Evolutionary conservation across 2,888 invertebrate species (phyloP).

Genomic region (Synergus laeviventris): DNA sequence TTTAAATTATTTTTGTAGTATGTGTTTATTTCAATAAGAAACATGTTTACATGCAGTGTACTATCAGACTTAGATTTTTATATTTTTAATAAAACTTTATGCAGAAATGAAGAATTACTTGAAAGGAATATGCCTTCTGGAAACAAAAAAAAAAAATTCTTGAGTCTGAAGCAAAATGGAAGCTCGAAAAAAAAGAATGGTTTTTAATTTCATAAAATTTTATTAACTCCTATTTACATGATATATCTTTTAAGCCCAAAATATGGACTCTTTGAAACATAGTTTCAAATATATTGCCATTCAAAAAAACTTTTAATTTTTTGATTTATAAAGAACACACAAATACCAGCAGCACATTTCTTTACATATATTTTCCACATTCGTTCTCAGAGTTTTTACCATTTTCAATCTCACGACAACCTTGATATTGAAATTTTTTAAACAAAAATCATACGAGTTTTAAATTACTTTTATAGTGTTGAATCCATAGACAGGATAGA

Average conservation of each 20-base stretch:
- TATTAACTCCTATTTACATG: constrained; percentile 28
- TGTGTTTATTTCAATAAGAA: background rate
- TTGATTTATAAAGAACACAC: background rate
- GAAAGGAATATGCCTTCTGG: background rate
- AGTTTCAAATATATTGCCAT: constrained; percentile 6
- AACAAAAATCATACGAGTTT: background rate
- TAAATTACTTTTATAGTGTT: constrained; percentile 7
- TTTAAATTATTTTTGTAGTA: background rate
- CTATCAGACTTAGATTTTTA: background rate
- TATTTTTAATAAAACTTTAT: background rate
- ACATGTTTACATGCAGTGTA: background rate
- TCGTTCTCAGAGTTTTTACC: background rate
- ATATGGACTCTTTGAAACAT: constrained; percentile 14
- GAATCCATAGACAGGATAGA: too few relatives aligned
- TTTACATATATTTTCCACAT: background rate
- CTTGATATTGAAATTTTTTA: background rate
- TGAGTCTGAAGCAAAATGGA: background rate
- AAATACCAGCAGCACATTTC: background rate
- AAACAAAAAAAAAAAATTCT: background rate
- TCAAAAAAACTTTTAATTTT: background rate
- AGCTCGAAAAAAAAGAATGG: background rate
- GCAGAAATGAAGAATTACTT: background rate
- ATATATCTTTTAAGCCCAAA: constrained; percentile 13
- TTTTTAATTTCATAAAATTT: background rate
- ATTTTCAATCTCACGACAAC: background rate